Percentiles rank a stretch among this genome's conserved stretches.
Conservation (phyloP, 2,888 invertebrate species). For the Yponomeuta plumbellus region DNA sequence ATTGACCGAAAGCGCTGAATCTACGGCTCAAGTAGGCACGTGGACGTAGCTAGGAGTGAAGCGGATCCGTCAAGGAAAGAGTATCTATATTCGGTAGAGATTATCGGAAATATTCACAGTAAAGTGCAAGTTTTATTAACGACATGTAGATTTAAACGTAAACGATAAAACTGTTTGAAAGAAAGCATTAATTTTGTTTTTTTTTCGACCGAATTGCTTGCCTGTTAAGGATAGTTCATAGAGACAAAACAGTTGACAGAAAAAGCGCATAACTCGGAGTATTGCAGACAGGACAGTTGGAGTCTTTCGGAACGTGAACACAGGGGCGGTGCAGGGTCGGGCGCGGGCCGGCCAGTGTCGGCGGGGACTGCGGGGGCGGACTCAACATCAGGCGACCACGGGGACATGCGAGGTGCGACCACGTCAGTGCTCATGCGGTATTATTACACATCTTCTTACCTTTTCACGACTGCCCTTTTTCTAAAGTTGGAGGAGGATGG, state of each 20-base stretch:
- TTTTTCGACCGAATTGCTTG: no score
- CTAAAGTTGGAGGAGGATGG: constrained; percentile 78
- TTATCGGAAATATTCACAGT: no score
- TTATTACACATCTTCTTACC: constrained; percentile 78
- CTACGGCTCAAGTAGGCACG: constrained; percentile 1
- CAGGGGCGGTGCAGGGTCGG: constrained; percentile 33
- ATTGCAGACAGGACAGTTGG: constrained; percentile 28
- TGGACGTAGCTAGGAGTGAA: constrained; percentile 21
- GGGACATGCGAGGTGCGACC: constrained; percentile 3
- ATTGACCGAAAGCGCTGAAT: constrained; percentile 4
- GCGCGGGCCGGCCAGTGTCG: constrained; percentile 27
- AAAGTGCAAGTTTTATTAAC: no score
- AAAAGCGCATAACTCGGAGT: constrained; percentile 48
- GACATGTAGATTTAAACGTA: no score
- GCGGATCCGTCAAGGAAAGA: constrained; percentile 13
- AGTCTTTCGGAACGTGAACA: constrained; percentile 26
- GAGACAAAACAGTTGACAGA: constrained; percentile 31
- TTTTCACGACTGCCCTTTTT: constrained; percentile 92
- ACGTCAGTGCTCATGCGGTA: constrained; percentile 48
- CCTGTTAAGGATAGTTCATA: no score
- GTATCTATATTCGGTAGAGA: no score
- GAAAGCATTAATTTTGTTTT: no score
- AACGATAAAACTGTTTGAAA: no score
- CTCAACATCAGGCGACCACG: constrained; percentile 35
- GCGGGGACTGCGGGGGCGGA: constrained; percentile 26